These are phyloP conservation scores for Porites australiensis DNA, from an alignment of 64 coral and sea anemone species.

Conservation along the genomic window DNA sequence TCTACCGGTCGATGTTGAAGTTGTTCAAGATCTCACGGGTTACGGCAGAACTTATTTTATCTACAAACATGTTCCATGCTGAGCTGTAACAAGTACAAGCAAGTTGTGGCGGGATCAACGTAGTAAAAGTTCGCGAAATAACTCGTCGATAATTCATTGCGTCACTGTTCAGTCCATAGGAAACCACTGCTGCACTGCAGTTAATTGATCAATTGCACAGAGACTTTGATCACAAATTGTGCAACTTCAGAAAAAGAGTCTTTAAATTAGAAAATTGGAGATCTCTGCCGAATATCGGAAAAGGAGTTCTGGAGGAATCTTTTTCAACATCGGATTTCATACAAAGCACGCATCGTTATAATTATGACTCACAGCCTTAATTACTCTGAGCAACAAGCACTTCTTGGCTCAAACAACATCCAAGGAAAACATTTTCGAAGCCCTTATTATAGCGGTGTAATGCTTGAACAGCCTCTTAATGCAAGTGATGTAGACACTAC, in stretches of 20 bases:
- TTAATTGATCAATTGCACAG: neutral
- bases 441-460: slow-evolving; percentile 25
- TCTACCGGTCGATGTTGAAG: too few species aligned
- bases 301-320: neutral
- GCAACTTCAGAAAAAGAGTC: neutral
- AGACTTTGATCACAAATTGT: neutral
- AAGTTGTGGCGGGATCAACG: neutral
- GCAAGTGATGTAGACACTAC: slow-evolving; percentile 26
- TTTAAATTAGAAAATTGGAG: neutral
- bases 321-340: neutral
- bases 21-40: neutral
- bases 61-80: neutral
- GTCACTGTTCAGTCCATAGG: neutral
- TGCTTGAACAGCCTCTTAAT: neutral
- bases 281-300: neutral
- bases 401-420: neutral
- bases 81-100: neutral
- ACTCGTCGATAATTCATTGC: neutral
- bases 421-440: neutral
- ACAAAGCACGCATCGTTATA: neutral
- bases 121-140: neutral
- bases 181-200: neutral
- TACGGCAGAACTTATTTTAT: neutral
- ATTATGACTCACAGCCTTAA: slow-evolving; percentile 51
- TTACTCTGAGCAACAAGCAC: slow-evolving; percentile 51